Evolutionary conservation across 2,113 vertebrate species (phyloP).

Genomic region (Dromaius novaehollandiae): DNA sequence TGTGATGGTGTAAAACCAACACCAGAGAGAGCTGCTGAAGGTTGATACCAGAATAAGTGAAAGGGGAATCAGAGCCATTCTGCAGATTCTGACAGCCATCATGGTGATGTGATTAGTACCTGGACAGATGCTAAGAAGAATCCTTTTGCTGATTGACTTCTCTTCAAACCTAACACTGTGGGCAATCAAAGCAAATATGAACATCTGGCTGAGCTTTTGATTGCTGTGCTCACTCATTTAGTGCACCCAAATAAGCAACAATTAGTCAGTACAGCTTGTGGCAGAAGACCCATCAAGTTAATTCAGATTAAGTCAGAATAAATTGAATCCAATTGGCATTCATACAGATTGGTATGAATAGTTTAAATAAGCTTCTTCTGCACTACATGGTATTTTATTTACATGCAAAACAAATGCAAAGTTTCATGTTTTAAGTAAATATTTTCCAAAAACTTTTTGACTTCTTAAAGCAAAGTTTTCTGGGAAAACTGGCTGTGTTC

Average conservation of each 20-base stretch:
- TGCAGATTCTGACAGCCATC: constrained; percentile 41
- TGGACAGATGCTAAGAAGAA: constrained; percentile 66
- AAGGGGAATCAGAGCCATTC: neutral
- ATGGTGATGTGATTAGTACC: constrained; percentile 9
- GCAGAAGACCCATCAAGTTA: constrained; percentile 75
- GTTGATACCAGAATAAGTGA: neutral
- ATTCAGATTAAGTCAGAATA: constrained; percentile 80
- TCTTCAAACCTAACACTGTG: constrained; percentile 47
- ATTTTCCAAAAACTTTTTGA: neutral
- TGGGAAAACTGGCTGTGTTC: neutral
- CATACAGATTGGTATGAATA: constrained; percentile 49
- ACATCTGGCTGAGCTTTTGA: constrained; percentile 75
- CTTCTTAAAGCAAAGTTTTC: neutral
- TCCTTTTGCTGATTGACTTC: constrained; percentile 71
- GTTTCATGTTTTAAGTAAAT: constrained; percentile 36
- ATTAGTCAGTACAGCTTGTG: constrained; percentile 73
- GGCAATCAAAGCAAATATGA: constrained; percentile 73
- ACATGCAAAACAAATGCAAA: constrained; percentile 42
- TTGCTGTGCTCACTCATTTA: constrained; percentile 65
- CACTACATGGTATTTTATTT: constrained; percentile 59
- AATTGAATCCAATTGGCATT: constrained; percentile 73
- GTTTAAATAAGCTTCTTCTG: constrained; percentile 67
- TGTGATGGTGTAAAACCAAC: neutral
- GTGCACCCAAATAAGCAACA: constrained; percentile 74
- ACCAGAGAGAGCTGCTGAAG: neutral